phyloP scores from a whole-genome alignment of 92 coral and sea anemone genomes.

The Actinostola sp. region DNA sequence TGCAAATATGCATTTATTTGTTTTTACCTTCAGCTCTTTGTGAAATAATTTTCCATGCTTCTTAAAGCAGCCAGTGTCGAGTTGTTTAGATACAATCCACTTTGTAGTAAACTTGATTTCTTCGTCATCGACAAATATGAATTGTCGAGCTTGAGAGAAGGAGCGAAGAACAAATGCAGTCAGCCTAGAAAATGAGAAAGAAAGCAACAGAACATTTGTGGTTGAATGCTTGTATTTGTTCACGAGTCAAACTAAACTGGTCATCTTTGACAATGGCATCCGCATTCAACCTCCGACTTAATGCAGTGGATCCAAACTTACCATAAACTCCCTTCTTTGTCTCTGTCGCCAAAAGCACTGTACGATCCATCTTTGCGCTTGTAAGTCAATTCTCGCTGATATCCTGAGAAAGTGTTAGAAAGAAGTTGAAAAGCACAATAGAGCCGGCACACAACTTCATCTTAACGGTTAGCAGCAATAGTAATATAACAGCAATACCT shows the following conservation, averaged over 20 bases:
- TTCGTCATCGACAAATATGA: slow-evolving; percentile 76
- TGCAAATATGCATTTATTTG: no score
- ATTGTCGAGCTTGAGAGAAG: slow-evolving; percentile 85
- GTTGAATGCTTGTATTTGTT: no score
- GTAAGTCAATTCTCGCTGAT: slow-evolving; percentile 89
- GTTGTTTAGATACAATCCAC: slow-evolving; percentile 75
- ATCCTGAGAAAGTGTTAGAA: no score
- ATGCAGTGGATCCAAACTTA: slow-evolving; percentile 35
- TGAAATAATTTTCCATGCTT: slow-evolving; percentile 68
- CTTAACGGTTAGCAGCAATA: no score
- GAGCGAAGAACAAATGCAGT: slow-evolving; percentile 98
- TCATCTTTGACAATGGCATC: background rate
- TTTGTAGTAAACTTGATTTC: slow-evolving; percentile 54
- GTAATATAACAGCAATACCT: slow-evolving; percentile 52
- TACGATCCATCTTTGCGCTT: slow-evolving; percentile 91
- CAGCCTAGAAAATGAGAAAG: slow-evolving; percentile 61
- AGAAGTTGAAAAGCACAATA: no score
- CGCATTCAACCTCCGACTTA: background rate
- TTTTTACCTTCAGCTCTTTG: slow-evolving; percentile 75
- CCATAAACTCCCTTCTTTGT: slow-evolving; percentile 90
- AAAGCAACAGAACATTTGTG: no score
- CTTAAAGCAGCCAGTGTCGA: slow-evolving; percentile 73
- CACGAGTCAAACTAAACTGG: no score
- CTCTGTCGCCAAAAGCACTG: slow-evolving; percentile 91
- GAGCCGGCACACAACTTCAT: no score